Evolutionary conservation across 2,797 vertebrate genomes (phyloP).

Genomic region (Lophius americanus): DNA sequence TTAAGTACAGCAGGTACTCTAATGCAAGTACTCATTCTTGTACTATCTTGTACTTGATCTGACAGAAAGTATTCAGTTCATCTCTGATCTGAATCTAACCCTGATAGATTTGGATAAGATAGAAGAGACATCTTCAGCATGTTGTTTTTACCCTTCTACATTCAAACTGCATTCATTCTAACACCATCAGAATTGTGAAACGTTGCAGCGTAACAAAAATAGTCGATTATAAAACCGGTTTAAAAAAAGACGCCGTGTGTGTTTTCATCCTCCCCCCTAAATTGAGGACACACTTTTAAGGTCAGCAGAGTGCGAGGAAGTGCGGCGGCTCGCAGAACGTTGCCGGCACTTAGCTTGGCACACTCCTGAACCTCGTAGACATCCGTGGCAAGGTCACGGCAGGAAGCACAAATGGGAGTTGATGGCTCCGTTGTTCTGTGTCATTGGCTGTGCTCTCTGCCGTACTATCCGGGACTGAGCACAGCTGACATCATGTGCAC

Average conservation of each 20-base stretch:
- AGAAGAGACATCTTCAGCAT: no score
- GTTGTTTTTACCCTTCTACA: background rate
- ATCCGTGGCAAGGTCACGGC: constrained; percentile 75
- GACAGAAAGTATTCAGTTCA: no score
- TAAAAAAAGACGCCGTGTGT: constrained; percentile 40
- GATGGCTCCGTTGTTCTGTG: constrained; percentile 79
- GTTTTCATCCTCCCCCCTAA: constrained; percentile 54
- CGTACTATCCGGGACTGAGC: constrained; percentile 69
- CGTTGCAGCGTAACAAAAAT: constrained; percentile 24
- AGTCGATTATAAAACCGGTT: constrained; percentile 35
- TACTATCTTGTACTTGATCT: no score
- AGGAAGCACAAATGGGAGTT: constrained; percentile 77
- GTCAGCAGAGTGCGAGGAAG: constrained; percentile 74
- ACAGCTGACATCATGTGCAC: constrained; percentile 70
- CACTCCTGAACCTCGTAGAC: constrained; percentile 69
- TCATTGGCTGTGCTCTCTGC: constrained; percentile 69
- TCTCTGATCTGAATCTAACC: no score
- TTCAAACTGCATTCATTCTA: background rate
- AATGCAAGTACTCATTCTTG: no score
- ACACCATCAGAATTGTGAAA: background rate
- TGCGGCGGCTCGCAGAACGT: constrained; percentile 77
- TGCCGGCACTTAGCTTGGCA: constrained; percentile 68
- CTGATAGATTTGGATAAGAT: no score
- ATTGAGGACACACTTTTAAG: constrained; percentile 77
- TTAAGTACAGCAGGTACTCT: no score